A percentile compares a stretch with the other conserved stretches of the same genome.
These are phyloP conservation scores for Drosophila rubida DNA, from an alignment of 2,888 invertebrate genomes.

Conservation along the genomic window DNA sequence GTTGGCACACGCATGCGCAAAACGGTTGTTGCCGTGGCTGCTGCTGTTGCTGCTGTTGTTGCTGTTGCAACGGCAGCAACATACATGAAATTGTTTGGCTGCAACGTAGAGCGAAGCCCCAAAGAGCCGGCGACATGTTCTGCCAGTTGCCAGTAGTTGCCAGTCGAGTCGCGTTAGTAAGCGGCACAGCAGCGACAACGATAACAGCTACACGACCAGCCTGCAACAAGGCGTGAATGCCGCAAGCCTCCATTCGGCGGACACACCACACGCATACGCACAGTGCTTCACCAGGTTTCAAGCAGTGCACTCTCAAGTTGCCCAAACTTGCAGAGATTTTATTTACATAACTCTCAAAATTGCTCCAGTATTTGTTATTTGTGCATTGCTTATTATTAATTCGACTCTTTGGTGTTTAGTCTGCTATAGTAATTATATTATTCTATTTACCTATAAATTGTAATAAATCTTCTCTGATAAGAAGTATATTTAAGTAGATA, in stretches of 20 bases:
- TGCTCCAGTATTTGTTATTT: no score
- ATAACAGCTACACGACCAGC: conserved; percentile 58
- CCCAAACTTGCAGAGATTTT: no score
- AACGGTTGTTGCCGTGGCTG: conserved; percentile 65
- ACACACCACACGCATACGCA: conserved; percentile 31
- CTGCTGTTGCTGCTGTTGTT: conserved; percentile 43
- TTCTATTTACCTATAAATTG: no score
- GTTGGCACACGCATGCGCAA: conserved; percentile 77
- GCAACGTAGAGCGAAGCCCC: conserved; percentile 31
- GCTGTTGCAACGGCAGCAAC: conserved; percentile 65
- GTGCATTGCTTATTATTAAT: no score
- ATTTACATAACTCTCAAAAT: no score
- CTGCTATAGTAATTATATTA: no score
- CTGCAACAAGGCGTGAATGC: conserved; percentile 75
- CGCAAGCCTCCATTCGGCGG: conserved; percentile 57
- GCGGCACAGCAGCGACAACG: conserved; percentile 58
- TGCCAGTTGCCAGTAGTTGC: conserved; percentile 52
- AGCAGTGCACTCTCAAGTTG: conserved; percentile 50
- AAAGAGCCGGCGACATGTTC: conserved; percentile 62
- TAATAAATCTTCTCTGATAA: no score
- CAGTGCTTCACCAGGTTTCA: conserved; percentile 29
- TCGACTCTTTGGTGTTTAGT: no score
- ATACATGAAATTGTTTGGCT: conserved; percentile 71
- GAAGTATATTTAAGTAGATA: no score
- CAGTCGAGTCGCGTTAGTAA: conserved; percentile 23